Evolutionary conservation across 2,888 invertebrate genomes (phyloP), one percentile per base, ranked within the genome.

Genomic region (Drosophila gaucha): DNA sequence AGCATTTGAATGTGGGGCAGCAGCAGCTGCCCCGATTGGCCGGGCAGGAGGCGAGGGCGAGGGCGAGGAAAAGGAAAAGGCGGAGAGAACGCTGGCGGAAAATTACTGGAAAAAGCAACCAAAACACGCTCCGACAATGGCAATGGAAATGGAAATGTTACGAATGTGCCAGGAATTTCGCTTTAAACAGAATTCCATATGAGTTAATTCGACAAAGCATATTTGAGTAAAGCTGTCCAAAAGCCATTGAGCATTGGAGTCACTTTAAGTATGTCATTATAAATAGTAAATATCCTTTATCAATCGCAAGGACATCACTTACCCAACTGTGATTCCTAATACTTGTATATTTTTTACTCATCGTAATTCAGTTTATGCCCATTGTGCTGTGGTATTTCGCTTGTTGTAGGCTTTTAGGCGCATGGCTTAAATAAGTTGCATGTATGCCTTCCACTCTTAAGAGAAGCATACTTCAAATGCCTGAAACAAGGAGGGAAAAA

Each of bases 1-100:
- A 67, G 46, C 74, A 75, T 78, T 73, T 80, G 49, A 84, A 80
- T 80, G 68, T 80, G 54, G 65, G 58, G 28, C 75, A 79, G 30
- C 39, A 33, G 16, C 26, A 33, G 31, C 28, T 6, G 41, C 43
- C 3, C 26, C 22, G 36, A 47, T 31, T 39, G 41, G 14, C 18
- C 43, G 14, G 22, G 4, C 18, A 18, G 18, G 28, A 9, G 28
- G 3, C 8, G 24, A 6, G 14, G 18, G 8, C 12, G 14, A 10
- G 31, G 9, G 14, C n/a, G n/a, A n/a, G n/a, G n/a, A n/a, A n/a
- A n/a, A n/a, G n/a, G n/a, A n/a, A n/a, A n/a, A n/a, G n/a, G 8
- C 2, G 2, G 2, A 6, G 8, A 14, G 9, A 16, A 16, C 5
- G 10, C 20, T 26, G 35, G 26, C 31, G 33, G 22, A 47, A 60